Conservation (phyloP, 1,140 invertebrate genomes). For the Bombus impatiens region DNA sequence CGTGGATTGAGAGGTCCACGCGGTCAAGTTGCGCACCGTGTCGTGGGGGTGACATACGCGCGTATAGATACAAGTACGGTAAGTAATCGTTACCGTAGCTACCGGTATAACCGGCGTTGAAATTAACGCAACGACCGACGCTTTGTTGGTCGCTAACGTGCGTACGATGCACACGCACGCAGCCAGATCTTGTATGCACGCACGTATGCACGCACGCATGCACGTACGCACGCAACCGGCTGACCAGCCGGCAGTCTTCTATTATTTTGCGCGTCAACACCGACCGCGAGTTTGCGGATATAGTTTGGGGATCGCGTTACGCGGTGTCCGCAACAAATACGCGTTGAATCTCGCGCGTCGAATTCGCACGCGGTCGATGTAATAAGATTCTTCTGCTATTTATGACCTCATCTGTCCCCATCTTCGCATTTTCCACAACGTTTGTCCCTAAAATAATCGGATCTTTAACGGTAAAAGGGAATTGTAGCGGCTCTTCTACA, state of each 20-base stretch:
- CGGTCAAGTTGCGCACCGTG: background rate
- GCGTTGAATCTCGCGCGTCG: conserved; percentile 30
- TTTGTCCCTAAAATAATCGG: no score
- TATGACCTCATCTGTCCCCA: background rate
- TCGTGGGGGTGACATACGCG: background rate
- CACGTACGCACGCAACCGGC: background rate
- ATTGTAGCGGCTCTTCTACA: no score
- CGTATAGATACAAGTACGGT: conserved; percentile 27
- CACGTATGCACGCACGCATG: background rate
- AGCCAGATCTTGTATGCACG: no score
- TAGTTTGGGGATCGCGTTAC: conserved; percentile 65
- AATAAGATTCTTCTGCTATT: no score
- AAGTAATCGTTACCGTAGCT: conserved; percentile 71
- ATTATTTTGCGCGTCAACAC: conserved; percentile 56
- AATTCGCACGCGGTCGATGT: background rate
- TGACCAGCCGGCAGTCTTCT: background rate
- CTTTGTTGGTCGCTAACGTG: conserved; percentile 16
- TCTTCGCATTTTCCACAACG: background rate
- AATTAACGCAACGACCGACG: conserved; percentile 64
- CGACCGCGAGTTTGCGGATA: conserved; percentile 60
- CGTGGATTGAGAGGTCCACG: background rate
- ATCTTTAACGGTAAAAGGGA: no score
- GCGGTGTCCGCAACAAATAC: conserved; percentile 51
- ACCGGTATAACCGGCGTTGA: conserved; percentile 68
- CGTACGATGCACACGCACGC: conserved; percentile 3